Evolutionary conservation across 2,113 vertebrate species (phyloP).

Genomic region (Onychorhynchus coronatus): DNA sequence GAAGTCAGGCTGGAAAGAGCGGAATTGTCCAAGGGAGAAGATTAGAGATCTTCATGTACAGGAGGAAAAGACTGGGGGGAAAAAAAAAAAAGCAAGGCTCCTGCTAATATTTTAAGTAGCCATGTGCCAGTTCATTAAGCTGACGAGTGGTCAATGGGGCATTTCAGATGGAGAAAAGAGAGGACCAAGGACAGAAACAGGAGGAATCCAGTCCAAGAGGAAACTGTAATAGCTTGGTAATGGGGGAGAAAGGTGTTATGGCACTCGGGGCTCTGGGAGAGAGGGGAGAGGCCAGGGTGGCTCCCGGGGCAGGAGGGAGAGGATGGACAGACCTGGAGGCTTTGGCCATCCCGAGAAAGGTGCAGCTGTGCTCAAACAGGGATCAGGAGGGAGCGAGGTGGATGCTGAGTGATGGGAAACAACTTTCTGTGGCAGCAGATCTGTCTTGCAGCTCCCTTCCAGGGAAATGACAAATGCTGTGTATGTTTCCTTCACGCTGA

Average conservation of each 20-base stretch:
- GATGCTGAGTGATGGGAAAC: neutral
- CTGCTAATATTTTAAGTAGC: neutral
- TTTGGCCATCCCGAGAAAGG: rapidly evolving
- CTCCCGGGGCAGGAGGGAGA: neutral
- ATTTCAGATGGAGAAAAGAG: neutral
- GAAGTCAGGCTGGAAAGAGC: neutral
- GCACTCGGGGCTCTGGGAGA: neutral
- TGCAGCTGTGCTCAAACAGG: neutral
- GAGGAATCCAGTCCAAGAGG: rapidly evolving
- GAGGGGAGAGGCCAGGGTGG: neutral
- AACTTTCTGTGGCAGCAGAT: neutral
- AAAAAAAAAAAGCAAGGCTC: neutral
- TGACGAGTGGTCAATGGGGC: neutral
- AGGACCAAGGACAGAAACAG: neutral
- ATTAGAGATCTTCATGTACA: neutral
- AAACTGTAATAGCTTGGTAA: neutral
- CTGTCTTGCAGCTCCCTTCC: neutral
- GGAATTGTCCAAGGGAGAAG: neutral
- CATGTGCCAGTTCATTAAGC: neutral
- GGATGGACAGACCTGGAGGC: rapidly evolving
- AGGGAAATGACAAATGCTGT: neutral
- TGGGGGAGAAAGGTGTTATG: neutral
- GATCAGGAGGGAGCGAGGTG: neutral
- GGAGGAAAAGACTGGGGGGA: neutral
- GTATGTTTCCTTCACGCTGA: neutral